A percentile compares a stretch with the other conserved stretches of the same genome.
Evolutionary conservation across 2,797 vertebrate genomes (phyloP).

Genomic region (Enteromius afrohamiltoni): DNA sequence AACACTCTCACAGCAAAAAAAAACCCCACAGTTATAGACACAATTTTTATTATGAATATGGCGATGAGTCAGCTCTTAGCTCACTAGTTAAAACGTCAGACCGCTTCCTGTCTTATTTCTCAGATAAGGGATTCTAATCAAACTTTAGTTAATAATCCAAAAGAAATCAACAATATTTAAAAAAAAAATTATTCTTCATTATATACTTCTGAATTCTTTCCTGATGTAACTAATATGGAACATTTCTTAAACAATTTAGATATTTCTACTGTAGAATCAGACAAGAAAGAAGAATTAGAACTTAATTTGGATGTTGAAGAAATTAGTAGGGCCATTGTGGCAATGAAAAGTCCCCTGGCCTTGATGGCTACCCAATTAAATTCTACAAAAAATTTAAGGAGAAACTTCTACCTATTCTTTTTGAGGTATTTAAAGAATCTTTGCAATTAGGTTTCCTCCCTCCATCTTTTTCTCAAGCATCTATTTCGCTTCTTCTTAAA

Average conservation of each 20-base stretch:
- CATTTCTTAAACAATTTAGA: conserved; percentile 13
- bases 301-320: neutral
- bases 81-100: conserved; percentile 8
- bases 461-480: neutral
- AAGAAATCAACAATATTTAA: conserved; percentile 20
- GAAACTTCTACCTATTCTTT: neutral
- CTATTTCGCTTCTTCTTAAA: too few species aligned
- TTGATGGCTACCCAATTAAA: neutral
- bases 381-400: conserved; percentile 3
- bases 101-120: conserved; percentile 5
- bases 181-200: conserved; percentile 2
- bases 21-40: too few species aligned
- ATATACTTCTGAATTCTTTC: neutral
- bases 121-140: conserved; percentile 31
- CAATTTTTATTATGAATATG: neutral
- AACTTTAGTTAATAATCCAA: conserved; percentile 7
- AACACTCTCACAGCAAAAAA: too few species aligned
- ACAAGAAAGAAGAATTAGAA: neutral
- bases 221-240: neutral
- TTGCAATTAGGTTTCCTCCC: neutral
- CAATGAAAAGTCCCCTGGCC: neutral
- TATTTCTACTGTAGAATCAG: neutral
- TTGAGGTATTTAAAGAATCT: neutral
- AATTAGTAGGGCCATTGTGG: neutral
- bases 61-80: conserved; percentile 7